These are phyloP conservation scores for Tetramorium simillimum DNA, from an alignment of 1,140 invertebrate genomes.

Conservation along the genomic window DNA sequence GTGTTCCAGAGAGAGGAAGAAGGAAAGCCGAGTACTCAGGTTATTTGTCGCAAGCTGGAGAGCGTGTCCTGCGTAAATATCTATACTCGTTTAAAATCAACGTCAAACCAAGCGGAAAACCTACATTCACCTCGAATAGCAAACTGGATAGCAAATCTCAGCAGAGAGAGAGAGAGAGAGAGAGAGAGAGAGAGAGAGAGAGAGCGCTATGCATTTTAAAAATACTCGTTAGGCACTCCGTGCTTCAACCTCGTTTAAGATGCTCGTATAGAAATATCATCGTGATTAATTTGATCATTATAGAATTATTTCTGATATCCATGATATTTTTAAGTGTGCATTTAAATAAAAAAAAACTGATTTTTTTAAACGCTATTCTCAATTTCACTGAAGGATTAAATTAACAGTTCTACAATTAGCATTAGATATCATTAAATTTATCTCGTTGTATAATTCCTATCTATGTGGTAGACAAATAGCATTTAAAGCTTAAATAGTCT, in stretches of 20 bases:
- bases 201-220: background rate
- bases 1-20: background rate
- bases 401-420: background rate
- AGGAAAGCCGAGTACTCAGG: background rate
- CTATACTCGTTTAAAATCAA: conserved; percentile 47
- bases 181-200: background rate
- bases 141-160: background rate
- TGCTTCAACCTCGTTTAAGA: background rate
- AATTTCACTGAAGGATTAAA: background rate
- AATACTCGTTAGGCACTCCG: background rate
- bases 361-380: background rate
- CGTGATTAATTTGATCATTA: background rate
- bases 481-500: background rate
- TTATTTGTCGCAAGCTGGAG: conserved; percentile 33
- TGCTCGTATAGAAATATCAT: background rate
- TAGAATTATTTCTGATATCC: background rate
- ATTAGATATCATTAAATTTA: background rate
- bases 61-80: conserved; percentile 46
- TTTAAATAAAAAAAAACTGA: background rate
- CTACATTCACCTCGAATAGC: background rate
- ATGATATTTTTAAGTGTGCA: background rate
- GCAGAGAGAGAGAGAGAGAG: background rate
- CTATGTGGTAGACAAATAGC: background rate
- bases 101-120: background rate
- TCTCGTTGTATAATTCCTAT: background rate